Percentiles rank a stretch among this genome's conserved stretches.
Conservation (phyloP, 1,140 invertebrate genomes). For the Oedothorax gibbosus region DNA sequence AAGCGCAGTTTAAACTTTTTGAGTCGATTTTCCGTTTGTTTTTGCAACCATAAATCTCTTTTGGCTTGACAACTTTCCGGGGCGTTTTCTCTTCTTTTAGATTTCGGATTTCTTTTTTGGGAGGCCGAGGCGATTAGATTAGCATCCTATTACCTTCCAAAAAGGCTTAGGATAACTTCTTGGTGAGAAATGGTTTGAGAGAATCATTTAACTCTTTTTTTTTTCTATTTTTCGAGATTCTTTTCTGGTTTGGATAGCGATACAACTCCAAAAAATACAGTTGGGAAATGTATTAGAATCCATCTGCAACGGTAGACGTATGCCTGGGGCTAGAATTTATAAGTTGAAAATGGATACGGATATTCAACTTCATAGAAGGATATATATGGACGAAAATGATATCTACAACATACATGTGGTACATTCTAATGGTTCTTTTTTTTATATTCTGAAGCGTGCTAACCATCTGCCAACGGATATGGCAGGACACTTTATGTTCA, state of each 20-base stretch:
- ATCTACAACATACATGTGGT: no score
- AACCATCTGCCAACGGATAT: no score
- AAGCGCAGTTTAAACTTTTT: slow-evolving; percentile 54
- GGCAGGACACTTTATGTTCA: no score
- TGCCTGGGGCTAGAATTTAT: no score
- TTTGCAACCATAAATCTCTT: slow-evolving; percentile 56
- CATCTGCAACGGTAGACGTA: not conserved
- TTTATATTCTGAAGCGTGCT: no score
- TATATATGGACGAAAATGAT: no score
- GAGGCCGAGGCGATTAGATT: slow-evolving; percentile 35
- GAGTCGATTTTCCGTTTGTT: slow-evolving; percentile 58
- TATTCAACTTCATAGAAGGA: no score
- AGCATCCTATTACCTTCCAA: slow-evolving; percentile 46
- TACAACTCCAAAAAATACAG: not conserved
- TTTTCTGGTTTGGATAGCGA: not conserved
- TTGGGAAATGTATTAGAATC: not conserved
- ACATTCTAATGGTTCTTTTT: no score
- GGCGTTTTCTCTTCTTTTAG: slow-evolving; percentile 23
- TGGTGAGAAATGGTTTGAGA: slow-evolving; percentile 26
- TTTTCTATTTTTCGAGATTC: not conserved
- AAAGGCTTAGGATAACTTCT: slow-evolving; percentile 13
- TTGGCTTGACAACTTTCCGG: slow-evolving; percentile 52
- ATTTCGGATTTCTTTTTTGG: slow-evolving; percentile 28
- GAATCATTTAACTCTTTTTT: slow-evolving; percentile 38
- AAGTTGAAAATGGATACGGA: no score